Conservation (phyloP, 2,888 invertebrate species). For the Megamerina dolium region DNA sequence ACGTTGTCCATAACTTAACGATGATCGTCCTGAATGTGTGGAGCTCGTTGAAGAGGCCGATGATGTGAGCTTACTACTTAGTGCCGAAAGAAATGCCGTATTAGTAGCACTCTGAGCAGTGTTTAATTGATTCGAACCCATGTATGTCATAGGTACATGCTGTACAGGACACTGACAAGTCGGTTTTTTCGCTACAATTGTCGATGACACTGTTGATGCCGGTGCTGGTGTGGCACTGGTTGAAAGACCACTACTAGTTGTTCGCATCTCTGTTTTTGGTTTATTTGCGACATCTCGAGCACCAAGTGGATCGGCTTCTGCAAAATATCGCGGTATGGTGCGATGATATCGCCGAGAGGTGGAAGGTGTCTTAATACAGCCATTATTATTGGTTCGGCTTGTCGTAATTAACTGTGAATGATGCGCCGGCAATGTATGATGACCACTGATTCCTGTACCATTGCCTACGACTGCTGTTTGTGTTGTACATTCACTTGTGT, state of each 20-base stretch:
- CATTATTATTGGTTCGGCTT: slow-evolving; percentile 17
- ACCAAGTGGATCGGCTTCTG: slow-evolving; percentile 40
- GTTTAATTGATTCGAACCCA: slow-evolving; percentile 44
- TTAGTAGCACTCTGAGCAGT: slow-evolving; percentile 30
- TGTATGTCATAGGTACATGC: slow-evolving; percentile 50
- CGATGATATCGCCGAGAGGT: slow-evolving; percentile 48
- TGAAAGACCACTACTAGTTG: slow-evolving; percentile 12
- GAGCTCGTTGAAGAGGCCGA: slow-evolving; percentile 21
- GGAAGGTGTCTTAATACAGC: slow-evolving; percentile 39
- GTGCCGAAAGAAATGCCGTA: slow-evolving; percentile 34
- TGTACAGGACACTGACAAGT: slow-evolving; percentile 50
- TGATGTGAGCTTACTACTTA: slow-evolving; percentile 29
- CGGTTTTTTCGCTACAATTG: slow-evolving; percentile 38
- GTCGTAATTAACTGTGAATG: slow-evolving; percentile 24
- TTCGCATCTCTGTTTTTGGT: slow-evolving; percentile 15
- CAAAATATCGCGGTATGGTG: slow-evolving; percentile 49
- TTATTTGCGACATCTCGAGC: slow-evolving; percentile 16
- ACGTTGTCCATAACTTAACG: slow-evolving; percentile 25
- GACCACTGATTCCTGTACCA: slow-evolving; percentile 7
- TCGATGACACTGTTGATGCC: slow-evolving; percentile 6
- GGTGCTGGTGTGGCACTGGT: slow-evolving; percentile 10
- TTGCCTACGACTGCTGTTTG: slow-evolving; percentile 22
- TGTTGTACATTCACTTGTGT: slow-evolving; percentile 26
- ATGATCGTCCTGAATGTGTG: slow-evolving; percentile 23
- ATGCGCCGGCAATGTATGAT: slow-evolving; percentile 28